Percentiles rank a stretch among this genome's conserved stretches.
phyloP scores from a whole-genome alignment of 2,113 vertebrate species.

The Odontophorus gujanensis region DNA sequence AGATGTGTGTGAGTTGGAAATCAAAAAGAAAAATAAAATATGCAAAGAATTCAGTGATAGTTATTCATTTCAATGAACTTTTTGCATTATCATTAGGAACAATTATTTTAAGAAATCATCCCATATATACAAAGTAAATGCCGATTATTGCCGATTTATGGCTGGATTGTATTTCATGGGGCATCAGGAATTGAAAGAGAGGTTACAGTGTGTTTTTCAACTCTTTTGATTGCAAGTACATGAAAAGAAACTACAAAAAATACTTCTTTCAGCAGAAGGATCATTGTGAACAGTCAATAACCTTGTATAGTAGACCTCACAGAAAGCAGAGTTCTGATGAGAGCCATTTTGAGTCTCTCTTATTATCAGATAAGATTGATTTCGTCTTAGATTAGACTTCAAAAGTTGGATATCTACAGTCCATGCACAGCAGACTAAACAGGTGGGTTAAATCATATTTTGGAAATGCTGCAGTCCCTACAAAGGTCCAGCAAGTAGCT shows the following conservation, averaged over 20 bases:
- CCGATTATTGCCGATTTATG: background rate
- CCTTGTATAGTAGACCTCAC: background rate
- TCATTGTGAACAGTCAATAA: background rate
- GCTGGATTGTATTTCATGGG: background rate
- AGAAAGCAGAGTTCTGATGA: background rate
- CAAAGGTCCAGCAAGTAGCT: background rate
- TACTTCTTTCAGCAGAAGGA: background rate
- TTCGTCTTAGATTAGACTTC: background rate
- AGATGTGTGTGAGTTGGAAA: slow-evolving; percentile 95
- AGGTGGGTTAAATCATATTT: background rate
- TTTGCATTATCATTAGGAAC: background rate
- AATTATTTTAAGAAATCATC: slow-evolving; percentile 13
- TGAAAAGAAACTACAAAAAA: background rate
- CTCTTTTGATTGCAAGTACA: background rate
- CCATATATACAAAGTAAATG: background rate
- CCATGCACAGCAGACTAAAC: background rate
- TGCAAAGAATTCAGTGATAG: slow-evolving; percentile 95
- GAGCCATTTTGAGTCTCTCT: background rate
- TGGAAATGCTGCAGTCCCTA: background rate
- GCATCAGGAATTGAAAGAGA: background rate
- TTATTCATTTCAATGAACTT: slow-evolving; percentile 65
- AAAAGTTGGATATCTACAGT: background rate
- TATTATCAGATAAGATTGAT: background rate
- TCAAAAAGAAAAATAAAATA: slow-evolving; percentile 97
- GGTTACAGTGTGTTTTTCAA: background rate